Evolutionary conservation across 2,797 vertebrate species (phyloP), one percentile per base, ranked within the genome.

Genomic region (Parauchenoglanis punctatus): DNA sequence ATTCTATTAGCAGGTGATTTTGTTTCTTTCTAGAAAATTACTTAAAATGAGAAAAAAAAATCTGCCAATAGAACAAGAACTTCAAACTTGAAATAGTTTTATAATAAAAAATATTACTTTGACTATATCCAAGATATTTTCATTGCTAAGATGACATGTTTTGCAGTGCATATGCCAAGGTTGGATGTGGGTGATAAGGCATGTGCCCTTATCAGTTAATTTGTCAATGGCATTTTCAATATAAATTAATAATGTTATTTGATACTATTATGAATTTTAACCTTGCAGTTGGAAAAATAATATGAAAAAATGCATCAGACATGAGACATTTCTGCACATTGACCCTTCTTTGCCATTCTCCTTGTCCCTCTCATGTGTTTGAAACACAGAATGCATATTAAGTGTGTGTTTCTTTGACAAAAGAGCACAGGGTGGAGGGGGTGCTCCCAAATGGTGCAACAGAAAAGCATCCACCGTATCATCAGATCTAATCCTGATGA

Each of bases 181-280:
- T 28, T 49, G 6, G 10, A 49, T 49, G 13, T 82, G 25, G 7
- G 2, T 63, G 5, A 61, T 2, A 20, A 7, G 17, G 17, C 17
- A 23, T 54, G 15, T 25, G 73, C n/a, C 12, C 25, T 17, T 35
- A 58, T 61, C 7, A 25, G 31, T 61, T 81, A 40, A 59, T 40
- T 78, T 78, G 20, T 44, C 20, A 44, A 46, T 63, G 6, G 6
- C 25, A 82, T 5, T 46, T n/a, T 81, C 25, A 81, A 63, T 28
- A 65, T 82, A 82, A 63, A 82, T 82, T 65, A 63, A 61, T n/a
- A 63, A 63, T 81, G 40, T 63, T 46, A 46, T 63, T 81, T 63
- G 15, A 81, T 25, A 28, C 59, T 63, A 46, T 81, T n/a, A 44
- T 63, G 40, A n/a, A 63, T 81, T 81, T 81, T 46, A n/a, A 63